These are phyloP conservation scores for Cerastoderma edule DNA, from an alignment of 2,888 invertebrate species.

Conservation along the genomic window DNA sequence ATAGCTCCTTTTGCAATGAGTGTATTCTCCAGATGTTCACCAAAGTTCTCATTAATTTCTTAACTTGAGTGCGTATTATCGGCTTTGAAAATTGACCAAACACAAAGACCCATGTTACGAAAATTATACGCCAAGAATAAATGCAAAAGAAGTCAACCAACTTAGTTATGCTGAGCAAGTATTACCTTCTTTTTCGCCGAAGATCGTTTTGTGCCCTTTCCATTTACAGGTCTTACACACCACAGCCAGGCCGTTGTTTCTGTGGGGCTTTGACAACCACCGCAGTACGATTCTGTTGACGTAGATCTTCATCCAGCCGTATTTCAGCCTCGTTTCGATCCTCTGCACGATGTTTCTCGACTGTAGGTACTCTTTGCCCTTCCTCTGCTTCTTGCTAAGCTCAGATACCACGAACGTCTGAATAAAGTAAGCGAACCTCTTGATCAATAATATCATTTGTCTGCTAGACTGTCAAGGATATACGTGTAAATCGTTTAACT, in stretches of 20 bases:
- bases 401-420: conserved; percentile 70
- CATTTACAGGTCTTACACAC: conserved; percentile 71
- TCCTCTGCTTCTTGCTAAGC: conserved; percentile 45
- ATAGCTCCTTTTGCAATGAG: too few relatives aligned
- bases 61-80: too few relatives aligned
- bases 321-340: conserved; percentile 67
- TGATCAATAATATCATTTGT: neutral
- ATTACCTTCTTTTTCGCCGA: conserved; percentile 66
- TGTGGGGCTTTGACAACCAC: conserved; percentile 69
- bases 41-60: too few relatives aligned
- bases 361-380: conserved; percentile 45
- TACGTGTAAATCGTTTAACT: too few relatives aligned
- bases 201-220: conserved; percentile 66
- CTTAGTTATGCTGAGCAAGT: neutral
- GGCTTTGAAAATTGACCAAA: too few relatives aligned
- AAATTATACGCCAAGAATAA: too few relatives aligned
- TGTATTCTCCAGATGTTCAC: too few relatives aligned
- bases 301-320: conserved; percentile 75
- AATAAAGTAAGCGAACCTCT: neutral
- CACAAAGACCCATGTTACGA: too few relatives aligned
- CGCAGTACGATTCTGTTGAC: conserved; percentile 65
- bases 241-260: conserved; percentile 68
- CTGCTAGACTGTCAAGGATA: too few relatives aligned
- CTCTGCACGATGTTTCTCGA: conserved; percentile 66
- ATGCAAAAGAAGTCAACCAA: neutral